Evolutionary conservation across 2,113 vertebrate species (phyloP), one percentile per base, ranked within the genome.

Genomic region (Petrocephalus zakoni): DNA sequence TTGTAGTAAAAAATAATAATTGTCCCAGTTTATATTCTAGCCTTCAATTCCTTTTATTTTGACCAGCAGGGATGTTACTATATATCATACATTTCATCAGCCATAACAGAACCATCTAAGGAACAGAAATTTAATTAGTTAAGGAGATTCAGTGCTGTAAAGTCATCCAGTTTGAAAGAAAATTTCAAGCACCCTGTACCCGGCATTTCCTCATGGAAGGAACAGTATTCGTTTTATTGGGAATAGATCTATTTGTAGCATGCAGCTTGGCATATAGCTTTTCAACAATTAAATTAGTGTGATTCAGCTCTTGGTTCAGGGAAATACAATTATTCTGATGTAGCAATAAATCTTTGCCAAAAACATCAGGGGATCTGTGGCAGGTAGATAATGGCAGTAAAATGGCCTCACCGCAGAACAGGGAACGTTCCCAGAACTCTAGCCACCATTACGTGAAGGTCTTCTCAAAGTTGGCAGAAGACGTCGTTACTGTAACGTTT

Each of bases 301-400:
- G 34, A 34, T 86, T 19, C 49, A 37, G 53, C 25, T 86, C 53
- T 68, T 87, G 25, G 25, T 47, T 87, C 56, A 10, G 9, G 56
- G 86, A 64, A 87, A 87, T 68, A 10, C 56, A 87, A 87, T 87
- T 87, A 61, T 22, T 56, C 85, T 61, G 58, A 47, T 42, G 37
- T 49, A 64, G 56, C 86, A 87, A 68, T 68, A 87, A 4, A 22
- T 87, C 55, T 87, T 22, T 51, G 6, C 47, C 49, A 25, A 51
- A 87, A 61, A 61, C 17, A 86, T 9, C 51, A 17, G 9, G 29
- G 47, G 85, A 55, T 49, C 10, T 51, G n/a, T 19, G n/a, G n/a
- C 42, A 29, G 58, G 58, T 47, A 87, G 11, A 46, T n/a, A 51
- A 68, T 52, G 49, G 87, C 47, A 53, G 64, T n/a, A 52, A 85